phyloP scores from a whole-genome alignment of 92 coral and sea anemone genomes.

The Galaxea fascicularis region DNA sequence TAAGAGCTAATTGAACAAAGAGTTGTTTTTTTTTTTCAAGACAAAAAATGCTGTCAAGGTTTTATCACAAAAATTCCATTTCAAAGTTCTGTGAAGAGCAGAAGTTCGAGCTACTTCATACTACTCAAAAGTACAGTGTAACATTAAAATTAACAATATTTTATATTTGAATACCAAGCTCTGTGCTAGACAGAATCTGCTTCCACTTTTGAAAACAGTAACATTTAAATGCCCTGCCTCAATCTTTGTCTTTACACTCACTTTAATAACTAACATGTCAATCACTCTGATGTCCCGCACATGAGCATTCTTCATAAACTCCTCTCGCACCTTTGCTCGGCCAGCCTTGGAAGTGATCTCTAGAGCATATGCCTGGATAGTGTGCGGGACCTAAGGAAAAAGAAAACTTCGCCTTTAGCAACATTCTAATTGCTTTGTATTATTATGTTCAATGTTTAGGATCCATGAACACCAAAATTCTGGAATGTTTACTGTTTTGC shows the following conservation, averaged over 20 bases:
- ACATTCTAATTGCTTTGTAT: background rate
- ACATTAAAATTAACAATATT: too few species aligned
- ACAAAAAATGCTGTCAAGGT: background rate
- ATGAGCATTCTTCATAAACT: slow-evolving; percentile 88
- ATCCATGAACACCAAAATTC: too few species aligned
- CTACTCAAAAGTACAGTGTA: too few species aligned
- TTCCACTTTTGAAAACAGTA: background rate
- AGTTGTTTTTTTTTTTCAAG: background rate
- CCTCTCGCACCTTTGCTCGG: slow-evolving; percentile 91
- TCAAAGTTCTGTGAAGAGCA: too few species aligned
- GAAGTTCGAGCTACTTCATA: too few species aligned
- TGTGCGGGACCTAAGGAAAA: slow-evolving; percentile 82
- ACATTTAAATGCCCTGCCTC: background rate
- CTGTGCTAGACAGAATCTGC: background rate
- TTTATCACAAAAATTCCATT: too few species aligned
- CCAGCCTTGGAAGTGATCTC: slow-evolving; percentile 91
- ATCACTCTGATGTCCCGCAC: slow-evolving; percentile 88
- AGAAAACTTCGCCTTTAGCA: background rate
- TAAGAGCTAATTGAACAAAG: background rate
- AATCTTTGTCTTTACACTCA: background rate
- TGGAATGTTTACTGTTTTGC: too few species aligned
- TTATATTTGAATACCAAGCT: too few species aligned
- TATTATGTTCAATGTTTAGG: too few species aligned
- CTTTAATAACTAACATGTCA: slow-evolving; percentile 98
- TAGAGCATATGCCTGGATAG: slow-evolving; percentile 89